phyloP scores from a whole-genome alignment of 2,797 vertebrate genomes.

The Melanotaenia boesemani region DNA sequence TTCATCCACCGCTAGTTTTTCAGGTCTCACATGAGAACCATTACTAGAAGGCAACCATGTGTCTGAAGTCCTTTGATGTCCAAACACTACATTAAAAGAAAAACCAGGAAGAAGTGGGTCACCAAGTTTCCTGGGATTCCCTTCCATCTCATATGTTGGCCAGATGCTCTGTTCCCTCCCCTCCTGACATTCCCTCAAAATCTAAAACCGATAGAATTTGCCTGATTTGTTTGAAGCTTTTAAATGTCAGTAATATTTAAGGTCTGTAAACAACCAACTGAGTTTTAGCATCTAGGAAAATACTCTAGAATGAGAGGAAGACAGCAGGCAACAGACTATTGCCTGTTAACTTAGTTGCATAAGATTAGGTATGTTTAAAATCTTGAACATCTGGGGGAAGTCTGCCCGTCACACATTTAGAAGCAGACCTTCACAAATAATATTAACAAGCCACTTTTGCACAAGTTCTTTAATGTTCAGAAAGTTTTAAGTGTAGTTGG shows the following conservation, averaged over 20 bases:
- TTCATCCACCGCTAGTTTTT: constrained; percentile 45
- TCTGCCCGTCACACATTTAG: constrained; percentile 23
- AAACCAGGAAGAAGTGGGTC: constrained; percentile 77
- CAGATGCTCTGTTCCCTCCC: constrained; percentile 74
- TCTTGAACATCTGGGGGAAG: constrained; percentile 30
- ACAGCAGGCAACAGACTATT: neutral
- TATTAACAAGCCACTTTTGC: neutral
- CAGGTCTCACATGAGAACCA: constrained; percentile 78
- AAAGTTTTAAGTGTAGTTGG: constrained; percentile 3
- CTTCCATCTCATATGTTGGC: constrained; percentile 76
- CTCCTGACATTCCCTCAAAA: constrained; percentile 54
- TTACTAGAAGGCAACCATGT: constrained; percentile 77
- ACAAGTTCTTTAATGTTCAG: constrained; percentile 6
- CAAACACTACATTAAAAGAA: constrained; percentile 71
- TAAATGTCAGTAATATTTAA: constrained; percentile 27
- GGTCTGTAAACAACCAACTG: neutral
- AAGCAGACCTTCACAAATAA: constrained; percentile 4
- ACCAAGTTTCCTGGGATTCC: constrained; percentile 80
- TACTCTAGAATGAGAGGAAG: neutral
- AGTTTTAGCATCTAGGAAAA: constrained; percentile 12
- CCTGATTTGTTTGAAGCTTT: constrained; percentile 22
- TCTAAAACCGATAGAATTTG: constrained; percentile 48
- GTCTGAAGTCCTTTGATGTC: constrained; percentile 76
- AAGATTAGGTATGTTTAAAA: constrained; percentile 32
- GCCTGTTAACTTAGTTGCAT: constrained; percentile 2